Evolutionary conservation across 2,888 invertebrate genomes (phyloP).

Genomic region (Brachypalpus laphriformis): DNA sequence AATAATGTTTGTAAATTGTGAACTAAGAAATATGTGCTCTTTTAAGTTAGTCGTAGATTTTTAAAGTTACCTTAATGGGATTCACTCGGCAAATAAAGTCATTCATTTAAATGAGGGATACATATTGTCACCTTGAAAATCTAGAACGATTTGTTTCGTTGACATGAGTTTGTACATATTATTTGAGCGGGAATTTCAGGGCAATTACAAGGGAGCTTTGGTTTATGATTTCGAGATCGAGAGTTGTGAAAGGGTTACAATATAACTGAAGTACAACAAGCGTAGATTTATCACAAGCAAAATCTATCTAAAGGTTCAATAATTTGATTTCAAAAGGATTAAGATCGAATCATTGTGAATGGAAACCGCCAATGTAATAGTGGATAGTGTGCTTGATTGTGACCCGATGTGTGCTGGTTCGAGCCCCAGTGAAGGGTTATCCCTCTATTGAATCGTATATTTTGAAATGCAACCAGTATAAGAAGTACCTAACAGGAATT

Average conservation of each 20-base stretch:
- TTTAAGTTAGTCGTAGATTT: background rate
- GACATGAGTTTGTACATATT: background rate
- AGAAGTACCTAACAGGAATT: too few relatives aligned
- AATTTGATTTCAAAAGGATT: too few relatives aligned
- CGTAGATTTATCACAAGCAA: too few relatives aligned
- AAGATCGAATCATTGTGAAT: too few relatives aligned
- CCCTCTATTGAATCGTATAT: too few relatives aligned
- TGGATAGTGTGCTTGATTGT: too few relatives aligned
- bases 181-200: background rate
- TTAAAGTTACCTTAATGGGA: background rate
- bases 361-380: too few relatives aligned
- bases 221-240: background rate
- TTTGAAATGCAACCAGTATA: too few relatives aligned
- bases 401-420: too few relatives aligned
- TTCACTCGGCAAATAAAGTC: constrained; percentile 20
- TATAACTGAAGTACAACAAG: too few relatives aligned
- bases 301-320: too few relatives aligned
- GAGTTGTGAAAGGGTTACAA: background rate
- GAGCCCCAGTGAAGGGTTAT: too few relatives aligned
- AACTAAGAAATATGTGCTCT: constrained; percentile 4
- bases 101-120: constrained; percentile 12
- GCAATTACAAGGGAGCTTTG: background rate
- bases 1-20: constrained; percentile 28
- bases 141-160: constrained; percentile 1
- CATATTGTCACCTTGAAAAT: constrained; percentile 1